These are phyloP conservation scores for Ceraclea dissimilis DNA, from an alignment of 2,888 invertebrate species.

Conservation along the genomic window DNA sequence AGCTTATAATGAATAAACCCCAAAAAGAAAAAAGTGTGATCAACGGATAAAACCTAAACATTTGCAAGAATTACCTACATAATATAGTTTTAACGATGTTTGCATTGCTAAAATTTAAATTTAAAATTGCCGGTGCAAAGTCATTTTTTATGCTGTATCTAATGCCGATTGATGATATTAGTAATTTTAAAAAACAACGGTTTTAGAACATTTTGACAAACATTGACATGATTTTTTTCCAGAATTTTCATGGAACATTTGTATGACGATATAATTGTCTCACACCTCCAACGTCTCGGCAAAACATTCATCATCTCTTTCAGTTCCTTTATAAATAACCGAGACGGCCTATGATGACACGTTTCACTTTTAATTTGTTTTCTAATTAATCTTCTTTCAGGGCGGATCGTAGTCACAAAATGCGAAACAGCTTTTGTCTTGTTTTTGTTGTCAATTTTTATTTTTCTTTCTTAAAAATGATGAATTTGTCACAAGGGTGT, in stretches of 20 bases:
- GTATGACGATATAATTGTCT: conserved; percentile 9
- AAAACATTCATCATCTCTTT: conserved; percentile 7
- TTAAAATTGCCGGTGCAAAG: no score
- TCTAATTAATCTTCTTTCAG: conserved; percentile 25
- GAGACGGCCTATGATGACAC: conserved; percentile 11
- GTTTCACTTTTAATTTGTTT: conserved; percentile 22
- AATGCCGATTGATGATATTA: no score
- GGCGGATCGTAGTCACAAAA: not conserved
- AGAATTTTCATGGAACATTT: conserved; percentile 26
- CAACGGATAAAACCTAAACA: no score
- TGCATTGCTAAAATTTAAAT: no score
- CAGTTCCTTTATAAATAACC: conserved; percentile 7
- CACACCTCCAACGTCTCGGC: conserved; percentile 1
- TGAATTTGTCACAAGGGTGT: not conserved
- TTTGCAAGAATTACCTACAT: no score
- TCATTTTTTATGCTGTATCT: no score
- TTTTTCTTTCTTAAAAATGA: conserved; percentile 19
- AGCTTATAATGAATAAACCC: no score
- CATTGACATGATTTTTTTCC: not conserved
- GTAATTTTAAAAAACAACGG: no score
- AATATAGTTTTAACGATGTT: no score
- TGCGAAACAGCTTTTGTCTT: not conserved
- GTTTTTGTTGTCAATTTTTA: conserved; percentile 1
- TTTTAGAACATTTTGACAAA: conserved; percentile 5
- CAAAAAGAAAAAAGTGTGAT: no score